Percentiles rank a stretch among this genome's conserved stretches.
Conservation (phyloP, 2,797 vertebrate genomes). For the Natrix natrix region DNA sequence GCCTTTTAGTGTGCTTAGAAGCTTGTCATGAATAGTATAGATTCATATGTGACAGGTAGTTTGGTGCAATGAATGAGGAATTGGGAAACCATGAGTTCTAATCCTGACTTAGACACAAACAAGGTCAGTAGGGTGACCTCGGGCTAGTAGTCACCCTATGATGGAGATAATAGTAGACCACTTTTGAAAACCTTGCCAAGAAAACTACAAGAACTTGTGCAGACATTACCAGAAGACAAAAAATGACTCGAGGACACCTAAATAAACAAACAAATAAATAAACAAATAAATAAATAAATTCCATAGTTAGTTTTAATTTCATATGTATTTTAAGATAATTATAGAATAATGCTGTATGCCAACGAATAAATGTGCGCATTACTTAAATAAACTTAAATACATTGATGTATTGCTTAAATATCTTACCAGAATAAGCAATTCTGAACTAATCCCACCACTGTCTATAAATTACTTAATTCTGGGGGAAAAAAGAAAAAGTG, state of each 20-base stretch:
- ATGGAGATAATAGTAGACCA: background rate
- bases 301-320: background rate
- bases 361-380: background rate
- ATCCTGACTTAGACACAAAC: background rate
- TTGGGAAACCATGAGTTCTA: background rate
- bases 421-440: constrained; percentile 9
- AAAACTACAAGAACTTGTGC: background rate
- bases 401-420: background rate
- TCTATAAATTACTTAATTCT: constrained; percentile 57
- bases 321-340: background rate
- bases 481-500: constrained; percentile 52
- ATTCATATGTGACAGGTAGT: background rate
- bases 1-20: background rate
- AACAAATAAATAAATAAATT: too few species aligned
- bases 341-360: background rate
- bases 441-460: constrained; percentile 2
- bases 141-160: background rate
- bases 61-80: background rate
- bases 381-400: background rate
- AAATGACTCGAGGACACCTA: background rate
- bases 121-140: background rate
- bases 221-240: background rate
- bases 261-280: too few species aligned
- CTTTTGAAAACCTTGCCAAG: background rate
- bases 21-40: background rate